Evolutionary conservation across 2,888 invertebrate genomes (phyloP).

Genomic region (Allolobophora icterica): DNA sequence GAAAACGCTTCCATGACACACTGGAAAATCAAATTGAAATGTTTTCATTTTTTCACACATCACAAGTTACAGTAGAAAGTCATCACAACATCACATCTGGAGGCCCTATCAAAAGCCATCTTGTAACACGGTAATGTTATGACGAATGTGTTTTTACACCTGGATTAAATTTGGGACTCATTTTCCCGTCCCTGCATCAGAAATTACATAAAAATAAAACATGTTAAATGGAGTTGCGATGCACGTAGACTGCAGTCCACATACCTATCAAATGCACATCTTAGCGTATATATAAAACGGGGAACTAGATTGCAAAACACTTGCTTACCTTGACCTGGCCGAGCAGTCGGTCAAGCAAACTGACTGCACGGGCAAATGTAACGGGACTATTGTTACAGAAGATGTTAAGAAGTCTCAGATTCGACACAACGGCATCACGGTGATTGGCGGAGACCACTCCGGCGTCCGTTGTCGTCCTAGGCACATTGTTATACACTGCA

Average conservation of each 20-base stretch:
- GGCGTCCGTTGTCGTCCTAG: conserved; percentile 37
- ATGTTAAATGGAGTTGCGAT: background rate
- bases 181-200: background rate
- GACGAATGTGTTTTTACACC: background rate
- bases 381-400: conserved; percentile 57
- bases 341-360: conserved; percentile 56
- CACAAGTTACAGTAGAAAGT: background rate
- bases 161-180: background rate
- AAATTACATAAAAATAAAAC: background rate
- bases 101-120: background rate
- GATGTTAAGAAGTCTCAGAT: conserved; percentile 56
- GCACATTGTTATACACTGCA: conserved; percentile 44
- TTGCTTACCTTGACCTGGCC: conserved; percentile 57
- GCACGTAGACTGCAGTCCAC: background rate
- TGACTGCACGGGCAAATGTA: conserved; percentile 56
- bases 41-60: background rate
- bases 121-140: background rate
- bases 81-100: background rate
- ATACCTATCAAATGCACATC: background rate
- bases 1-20: background rate
- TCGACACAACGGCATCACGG: conserved; percentile 56
- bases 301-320: background rate
- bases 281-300: background rate
- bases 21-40: background rate
- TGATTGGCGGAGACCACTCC: conserved; percentile 45